These are phyloP conservation scores for Dryobotodes eremita DNA, from an alignment of 2,888 invertebrate species.

Conservation along the genomic window DNA sequence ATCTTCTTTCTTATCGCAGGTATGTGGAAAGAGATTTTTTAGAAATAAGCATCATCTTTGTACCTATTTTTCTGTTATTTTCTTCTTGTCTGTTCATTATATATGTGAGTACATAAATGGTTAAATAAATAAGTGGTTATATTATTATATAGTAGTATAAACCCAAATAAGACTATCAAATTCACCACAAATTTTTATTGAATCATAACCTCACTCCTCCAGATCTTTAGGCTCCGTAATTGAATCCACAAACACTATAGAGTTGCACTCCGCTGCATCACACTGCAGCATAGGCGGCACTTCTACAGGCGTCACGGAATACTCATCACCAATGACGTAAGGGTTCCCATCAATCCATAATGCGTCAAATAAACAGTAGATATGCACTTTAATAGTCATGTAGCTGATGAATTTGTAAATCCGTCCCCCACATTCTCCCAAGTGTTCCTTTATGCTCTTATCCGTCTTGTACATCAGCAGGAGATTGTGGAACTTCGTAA, in stretches of 20 bases:
- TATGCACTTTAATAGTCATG: constrained; percentile 88
- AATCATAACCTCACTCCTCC: constrained; percentile 75
- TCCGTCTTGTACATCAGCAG: constrained; percentile 87
- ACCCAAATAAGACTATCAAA: constrained; percentile 28
- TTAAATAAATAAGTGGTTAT: too few relatives aligned
- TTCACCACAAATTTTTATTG: constrained; percentile 53
- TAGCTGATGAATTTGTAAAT: constrained; percentile 89
- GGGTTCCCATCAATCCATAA: constrained; percentile 89
- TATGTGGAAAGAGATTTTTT: too few relatives aligned
- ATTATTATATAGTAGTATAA: constrained; percentile 11
- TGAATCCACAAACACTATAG: constrained; percentile 86
- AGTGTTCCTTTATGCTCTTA: constrained; percentile 86
- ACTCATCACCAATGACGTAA: constrained; percentile 88
- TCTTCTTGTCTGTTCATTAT: too few relatives aligned
- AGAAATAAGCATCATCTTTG: too few relatives aligned
- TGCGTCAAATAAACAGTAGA: constrained; percentile 87
- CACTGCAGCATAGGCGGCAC: constrained; percentile 87
- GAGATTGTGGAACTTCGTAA: constrained; percentile 87
- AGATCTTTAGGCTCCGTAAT: constrained; percentile 87
- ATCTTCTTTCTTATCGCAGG: too few relatives aligned
- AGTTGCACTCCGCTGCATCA: constrained; percentile 87
- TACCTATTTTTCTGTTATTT: too few relatives aligned
- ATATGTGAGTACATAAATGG: too few relatives aligned
- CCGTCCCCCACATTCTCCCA: constrained; percentile 86
- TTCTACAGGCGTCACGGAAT: constrained; percentile 87